These are phyloP conservation scores for Zelostemma sp. DNA, from an alignment of 1,140 invertebrate genomes.

Conservation along the genomic window DNA sequence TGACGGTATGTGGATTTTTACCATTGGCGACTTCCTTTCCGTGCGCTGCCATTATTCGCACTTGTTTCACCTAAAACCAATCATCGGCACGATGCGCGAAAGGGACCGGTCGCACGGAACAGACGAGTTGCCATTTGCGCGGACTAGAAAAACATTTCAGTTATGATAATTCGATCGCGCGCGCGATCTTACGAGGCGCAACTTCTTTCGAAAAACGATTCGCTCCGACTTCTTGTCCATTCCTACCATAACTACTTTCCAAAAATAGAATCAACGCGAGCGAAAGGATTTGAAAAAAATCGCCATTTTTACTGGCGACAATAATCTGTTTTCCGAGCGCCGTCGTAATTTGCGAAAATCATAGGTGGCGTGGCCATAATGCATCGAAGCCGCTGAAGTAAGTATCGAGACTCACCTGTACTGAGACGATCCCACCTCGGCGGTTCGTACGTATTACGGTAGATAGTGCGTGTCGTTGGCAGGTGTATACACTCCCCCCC, in stretches of 20 bases:
- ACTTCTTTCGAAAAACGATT: too few species aligned
- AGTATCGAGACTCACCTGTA: too few species aligned
- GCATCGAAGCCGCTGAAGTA: too few species aligned
- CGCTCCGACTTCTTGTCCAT: too few species aligned
- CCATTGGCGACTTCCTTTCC: slow-evolving; percentile 52
- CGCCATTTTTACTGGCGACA: too few species aligned
- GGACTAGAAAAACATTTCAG: slow-evolving; percentile 33
- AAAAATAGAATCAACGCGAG: too few species aligned
- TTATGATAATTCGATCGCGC: slow-evolving; percentile 37
- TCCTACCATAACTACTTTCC: too few species aligned
- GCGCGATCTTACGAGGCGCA: too few species aligned
- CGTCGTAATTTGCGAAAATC: too few species aligned
- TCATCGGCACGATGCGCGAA: slow-evolving; percentile 38
- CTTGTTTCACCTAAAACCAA: slow-evolving; percentile 49
- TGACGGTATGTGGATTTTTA: slow-evolving; percentile 60
- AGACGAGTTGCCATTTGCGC: slow-evolving; percentile 24
- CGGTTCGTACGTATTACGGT: slow-evolving; percentile 30
- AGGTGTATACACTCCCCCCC: slow-evolving; percentile 60
- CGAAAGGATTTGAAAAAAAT: too few species aligned
- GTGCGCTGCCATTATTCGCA: slow-evolving; percentile 41
- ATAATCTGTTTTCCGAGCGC: too few species aligned
- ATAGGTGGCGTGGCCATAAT: too few species aligned
- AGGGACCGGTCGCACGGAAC: slow-evolving; percentile 26
- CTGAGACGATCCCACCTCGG: background rate
- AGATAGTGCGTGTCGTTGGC: slow-evolving; percentile 57